A percentile compares a stretch with the other conserved stretches of the same genome.
Evolutionary conservation across 1,140 invertebrate species (phyloP).

Genomic region (Matsumurasca onukii): DNA sequence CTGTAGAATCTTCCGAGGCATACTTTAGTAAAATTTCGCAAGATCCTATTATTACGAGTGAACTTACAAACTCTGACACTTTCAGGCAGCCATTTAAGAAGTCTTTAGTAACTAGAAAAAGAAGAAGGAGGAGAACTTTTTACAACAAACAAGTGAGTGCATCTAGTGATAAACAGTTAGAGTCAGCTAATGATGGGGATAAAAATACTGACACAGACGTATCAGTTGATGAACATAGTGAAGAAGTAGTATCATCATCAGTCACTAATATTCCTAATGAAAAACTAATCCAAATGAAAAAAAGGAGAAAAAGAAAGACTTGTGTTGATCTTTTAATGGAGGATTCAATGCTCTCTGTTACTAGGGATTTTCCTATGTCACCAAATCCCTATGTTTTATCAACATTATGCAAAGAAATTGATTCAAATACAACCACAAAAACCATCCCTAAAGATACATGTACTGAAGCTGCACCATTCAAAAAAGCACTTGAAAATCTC

Average conservation of each 20-base stretch:
- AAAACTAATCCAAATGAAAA: not conserved
- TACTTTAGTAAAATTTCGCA: too few species aligned
- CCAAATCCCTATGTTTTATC: constrained; percentile 13
- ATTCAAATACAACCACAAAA: not conserved
- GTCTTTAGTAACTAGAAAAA: not conserved
- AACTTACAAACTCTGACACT: not conserved
- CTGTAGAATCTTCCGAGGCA: too few species aligned
- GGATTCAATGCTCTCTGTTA: constrained; percentile 18
- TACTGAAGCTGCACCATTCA: not conserved
- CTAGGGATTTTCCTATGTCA: constrained; percentile 22
- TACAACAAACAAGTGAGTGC: not conserved
- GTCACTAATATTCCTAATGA: not conserved
- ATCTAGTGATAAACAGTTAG: not conserved
- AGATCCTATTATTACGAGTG: too few species aligned
- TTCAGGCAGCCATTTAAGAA: constrained; percentile 7
- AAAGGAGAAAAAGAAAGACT: constrained; percentile 18
- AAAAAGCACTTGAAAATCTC: not conserved
- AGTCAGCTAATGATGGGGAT: not conserved
- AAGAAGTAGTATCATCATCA: constrained; percentile 17
- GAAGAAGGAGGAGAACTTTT: not conserved
- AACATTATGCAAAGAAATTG: constrained; percentile 16
- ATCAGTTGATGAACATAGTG: not conserved
- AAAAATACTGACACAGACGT: not conserved
- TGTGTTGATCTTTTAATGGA: constrained; percentile 17
- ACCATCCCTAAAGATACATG: not conserved